Base-by-base conservation (phyloP, 2,797 vertebrate species). In the Avahi laniger region DNA sequence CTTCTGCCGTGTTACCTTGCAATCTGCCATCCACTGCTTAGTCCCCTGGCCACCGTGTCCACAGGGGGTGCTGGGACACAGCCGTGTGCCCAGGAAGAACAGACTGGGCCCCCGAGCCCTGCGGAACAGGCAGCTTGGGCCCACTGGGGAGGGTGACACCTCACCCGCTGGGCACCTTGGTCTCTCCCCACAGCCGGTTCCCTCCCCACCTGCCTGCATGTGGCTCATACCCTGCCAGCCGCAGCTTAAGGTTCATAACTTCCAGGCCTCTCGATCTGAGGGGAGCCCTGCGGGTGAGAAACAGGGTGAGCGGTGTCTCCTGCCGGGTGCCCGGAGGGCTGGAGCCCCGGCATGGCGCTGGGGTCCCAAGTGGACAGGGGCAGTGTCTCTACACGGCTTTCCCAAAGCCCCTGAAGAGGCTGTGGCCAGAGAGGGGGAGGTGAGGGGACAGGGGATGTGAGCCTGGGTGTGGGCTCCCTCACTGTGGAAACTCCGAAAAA, bases 141-240 rank as follows among this genome's bases (percentile, higher is more conserved):
- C 26, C 50, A 2, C 50, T 17, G 38, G 30, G 59, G 75, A 43
- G 50, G 35, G 22, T 30, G 73, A 41, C 26, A 46, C 46, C 26
- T 63, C 5, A 1, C 14, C 75, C 11, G 9, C 20, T 43, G 48
- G 15, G 50, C 14, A 4, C 52, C 22, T 35, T 10, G 33, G 73
- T 22, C 22, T 67, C n/a, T 84, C 43, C n/a, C 26, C 2, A 3
- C 4, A 12, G 6, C 50, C 7, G 14, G 52, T 59, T 43, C 24
- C 30, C 35, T 22, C 7, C 26, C 10, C 8, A 12, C 10, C 35
- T 3, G 2, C 5, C 26, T 5, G 2, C 30, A 13, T 2, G 1
- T 1, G 14, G 79, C 13, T 46, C 22, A 7, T 8, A 2, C 28
- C 8, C 15, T 4, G 8, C 22, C 22, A 30, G 48, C 22, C 35